Evolutionary conservation across 2,797 vertebrate genomes (phyloP).

Genomic region (Pteronotus mesoamericanus): DNA sequence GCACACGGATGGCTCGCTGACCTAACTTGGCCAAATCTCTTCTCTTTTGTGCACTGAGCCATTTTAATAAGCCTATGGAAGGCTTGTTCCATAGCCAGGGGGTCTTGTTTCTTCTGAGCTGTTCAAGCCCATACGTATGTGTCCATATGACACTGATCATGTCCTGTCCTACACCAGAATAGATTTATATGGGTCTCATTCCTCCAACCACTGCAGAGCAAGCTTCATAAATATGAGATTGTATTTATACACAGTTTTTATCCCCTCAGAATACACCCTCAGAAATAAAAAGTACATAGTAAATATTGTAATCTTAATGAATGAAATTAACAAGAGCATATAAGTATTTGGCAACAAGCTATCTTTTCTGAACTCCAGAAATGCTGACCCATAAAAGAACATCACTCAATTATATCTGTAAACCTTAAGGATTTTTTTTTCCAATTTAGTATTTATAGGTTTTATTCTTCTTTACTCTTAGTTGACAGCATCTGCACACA

Average conservation of each 20-base stretch:
- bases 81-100: background rate
- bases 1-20: background rate
- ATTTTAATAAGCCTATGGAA: background rate
- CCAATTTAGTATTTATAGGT: background rate
- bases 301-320: constrained; percentile 32
- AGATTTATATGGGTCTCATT: background rate
- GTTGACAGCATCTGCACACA: background rate
- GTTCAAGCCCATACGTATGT: background rate
- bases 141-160: background rate
- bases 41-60: background rate
- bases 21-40: background rate
- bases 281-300: constrained; percentile 23
- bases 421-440: background rate
- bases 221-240: background rate
- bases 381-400: background rate
- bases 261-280: background rate
- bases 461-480: background rate
- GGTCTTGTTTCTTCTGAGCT: constrained; percentile 8
- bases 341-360: background rate
- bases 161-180: background rate
- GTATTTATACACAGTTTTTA: background rate
- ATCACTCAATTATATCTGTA: background rate
- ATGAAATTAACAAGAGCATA: background rate
- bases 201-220: background rate
- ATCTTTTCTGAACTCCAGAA: background rate